phyloP scores from a whole-genome alignment of 2,113 vertebrate species.

The Rattus rattus region DNA sequence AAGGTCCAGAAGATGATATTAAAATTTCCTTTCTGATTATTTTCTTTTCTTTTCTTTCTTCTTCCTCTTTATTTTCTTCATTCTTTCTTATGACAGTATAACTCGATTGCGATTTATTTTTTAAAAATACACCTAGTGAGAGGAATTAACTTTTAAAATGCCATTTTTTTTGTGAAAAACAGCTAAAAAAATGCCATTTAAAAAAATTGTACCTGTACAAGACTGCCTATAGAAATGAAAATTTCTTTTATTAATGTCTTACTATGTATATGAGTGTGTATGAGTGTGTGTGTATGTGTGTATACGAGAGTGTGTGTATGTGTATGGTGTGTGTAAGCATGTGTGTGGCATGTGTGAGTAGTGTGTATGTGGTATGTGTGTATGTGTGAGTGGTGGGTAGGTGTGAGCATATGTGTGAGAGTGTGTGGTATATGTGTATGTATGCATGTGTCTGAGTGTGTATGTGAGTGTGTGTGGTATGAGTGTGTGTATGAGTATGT shows the following conservation, averaged over 20 bases:
- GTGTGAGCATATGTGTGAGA: too few species aligned
- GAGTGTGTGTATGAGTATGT: too few species aligned
- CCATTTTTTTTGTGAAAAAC: neutral
- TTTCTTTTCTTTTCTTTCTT: neutral
- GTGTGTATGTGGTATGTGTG: too few species aligned
- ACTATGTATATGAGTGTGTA: too few species aligned
- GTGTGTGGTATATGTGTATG: too few species aligned
- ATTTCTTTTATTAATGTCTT: neutral
- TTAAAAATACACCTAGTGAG: neutral
- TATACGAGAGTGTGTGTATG: too few species aligned
- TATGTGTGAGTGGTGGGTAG: too few species aligned
- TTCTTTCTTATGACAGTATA: neutral
- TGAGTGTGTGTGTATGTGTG: too few species aligned
- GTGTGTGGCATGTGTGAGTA: too few species aligned
- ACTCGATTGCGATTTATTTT: neutral
- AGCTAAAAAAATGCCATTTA: neutral
- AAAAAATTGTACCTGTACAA: neutral
- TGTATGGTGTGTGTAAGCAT: too few species aligned
- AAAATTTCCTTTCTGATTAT: neutral
- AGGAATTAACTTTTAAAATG: constrained; percentile 7
- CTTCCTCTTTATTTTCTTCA: neutral
- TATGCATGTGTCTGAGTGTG: too few species aligned
- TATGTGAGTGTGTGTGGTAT: too few species aligned
- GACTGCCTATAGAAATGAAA: neutral
- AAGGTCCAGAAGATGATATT: neutral